Conservation (phyloP, 2,113 vertebrate genomes). For the Agelaius tricolor region DNA sequence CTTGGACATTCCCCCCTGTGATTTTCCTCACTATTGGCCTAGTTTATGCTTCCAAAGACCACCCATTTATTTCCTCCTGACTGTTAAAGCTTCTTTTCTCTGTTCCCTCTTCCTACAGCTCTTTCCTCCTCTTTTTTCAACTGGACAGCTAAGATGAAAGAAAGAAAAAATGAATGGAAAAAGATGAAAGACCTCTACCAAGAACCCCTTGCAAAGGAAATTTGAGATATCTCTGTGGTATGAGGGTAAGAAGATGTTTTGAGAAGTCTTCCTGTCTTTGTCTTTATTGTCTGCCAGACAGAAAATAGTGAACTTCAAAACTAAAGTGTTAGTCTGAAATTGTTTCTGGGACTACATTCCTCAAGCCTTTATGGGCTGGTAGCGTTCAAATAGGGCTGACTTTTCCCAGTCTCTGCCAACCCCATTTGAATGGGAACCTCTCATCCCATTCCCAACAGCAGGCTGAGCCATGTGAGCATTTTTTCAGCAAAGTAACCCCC, state of each 20-base stretch:
- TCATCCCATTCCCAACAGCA: background rate
- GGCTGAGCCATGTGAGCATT: background rate
- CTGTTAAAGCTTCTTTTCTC: background rate
- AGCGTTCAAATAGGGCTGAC: background rate
- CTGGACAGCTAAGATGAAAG: background rate
- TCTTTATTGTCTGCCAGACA: background rate
- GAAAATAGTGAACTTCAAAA: background rate
- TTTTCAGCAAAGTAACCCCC: background rate
- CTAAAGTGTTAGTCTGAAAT: background rate
- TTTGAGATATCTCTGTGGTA: background rate
- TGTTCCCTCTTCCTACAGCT: background rate
- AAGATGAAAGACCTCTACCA: background rate
- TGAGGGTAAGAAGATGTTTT: background rate
- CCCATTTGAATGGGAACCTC: background rate
- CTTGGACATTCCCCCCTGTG: rapidly evolving
- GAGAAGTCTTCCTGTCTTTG: background rate
- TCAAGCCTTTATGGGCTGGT: background rate
- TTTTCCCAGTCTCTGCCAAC: background rate
- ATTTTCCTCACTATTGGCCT: background rate
- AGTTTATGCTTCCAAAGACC: background rate
- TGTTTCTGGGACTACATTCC: background rate
- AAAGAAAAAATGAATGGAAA: background rate
- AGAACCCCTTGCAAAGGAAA: background rate
- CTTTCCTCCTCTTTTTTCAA: background rate
- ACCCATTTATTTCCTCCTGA: background rate